Conservation (phyloP, 2,113 vertebrate species). For the Aplodontia rufa region DNA sequence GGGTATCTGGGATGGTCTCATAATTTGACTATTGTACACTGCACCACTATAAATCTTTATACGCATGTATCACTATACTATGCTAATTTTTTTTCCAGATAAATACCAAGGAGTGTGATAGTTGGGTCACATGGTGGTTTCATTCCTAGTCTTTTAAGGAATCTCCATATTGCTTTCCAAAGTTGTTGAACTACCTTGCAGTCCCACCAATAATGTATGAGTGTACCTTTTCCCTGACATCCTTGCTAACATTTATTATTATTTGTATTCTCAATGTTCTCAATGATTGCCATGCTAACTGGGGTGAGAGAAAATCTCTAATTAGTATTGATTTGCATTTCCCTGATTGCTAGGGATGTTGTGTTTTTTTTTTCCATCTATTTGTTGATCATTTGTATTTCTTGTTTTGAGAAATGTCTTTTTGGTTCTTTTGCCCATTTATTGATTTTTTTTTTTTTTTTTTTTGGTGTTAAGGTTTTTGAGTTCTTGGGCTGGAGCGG, state of each 20-base stretch:
- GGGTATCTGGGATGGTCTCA: too few species aligned
- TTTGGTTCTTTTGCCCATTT: not conserved
- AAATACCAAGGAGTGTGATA: too few species aligned
- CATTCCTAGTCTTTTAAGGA: too few species aligned
- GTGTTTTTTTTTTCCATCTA: not conserved
- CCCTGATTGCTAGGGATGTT: not conserved
- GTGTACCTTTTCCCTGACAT: rapidly evolving
- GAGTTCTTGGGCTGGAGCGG: too few species aligned
- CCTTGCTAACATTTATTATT: not conserved
- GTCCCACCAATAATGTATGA: not conserved
- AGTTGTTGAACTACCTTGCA: too few species aligned
- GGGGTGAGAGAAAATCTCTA: not conserved
- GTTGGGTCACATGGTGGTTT: too few species aligned
- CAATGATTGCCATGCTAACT: not conserved
- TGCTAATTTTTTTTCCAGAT: too few species aligned
- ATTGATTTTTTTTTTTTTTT: not conserved
- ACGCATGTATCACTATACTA: too few species aligned
- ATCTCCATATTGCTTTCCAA: too few species aligned
- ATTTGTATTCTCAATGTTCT: not conserved
- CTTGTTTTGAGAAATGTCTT: not conserved
- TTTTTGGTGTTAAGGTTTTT: not conserved
- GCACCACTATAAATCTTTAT: too few species aligned
- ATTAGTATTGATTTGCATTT: not conserved
- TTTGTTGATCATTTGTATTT: not conserved
- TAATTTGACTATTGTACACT: too few species aligned